Evolutionary conservation across 2,113 vertebrate genomes (phyloP), one percentile per base, ranked within the genome.

Genomic region (Sander vitreus): DNA sequence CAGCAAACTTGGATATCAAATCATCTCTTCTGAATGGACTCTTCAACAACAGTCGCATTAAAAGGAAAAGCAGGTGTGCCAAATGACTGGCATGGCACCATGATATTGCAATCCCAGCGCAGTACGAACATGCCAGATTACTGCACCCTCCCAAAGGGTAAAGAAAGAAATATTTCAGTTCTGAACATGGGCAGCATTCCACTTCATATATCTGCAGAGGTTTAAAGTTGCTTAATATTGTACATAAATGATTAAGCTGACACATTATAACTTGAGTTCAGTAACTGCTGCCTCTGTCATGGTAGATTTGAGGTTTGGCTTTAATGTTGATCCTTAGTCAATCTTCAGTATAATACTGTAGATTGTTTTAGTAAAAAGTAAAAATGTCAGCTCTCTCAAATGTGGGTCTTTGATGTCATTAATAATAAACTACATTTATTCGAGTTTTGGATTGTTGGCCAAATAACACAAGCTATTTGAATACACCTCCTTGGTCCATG

Each of bases 121-220:
- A 39, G 21, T 19, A 11, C 25, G 25, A 33, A 55, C 1, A 33
- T 48, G 63, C 19, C 64, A 54, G 71, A 19, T 68, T 25, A 54
- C 48, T 54, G 63, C 55, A 43, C 21, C n/a, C 33, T 21, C 27
- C 43, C 73, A 43, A 53, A 45, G 50, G 50, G 47, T 18, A 25
- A 15, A 54, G n/a, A 6, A 18, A 25, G 5, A 18, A 25, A 33
- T 72, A 19, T 19, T 45, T 59, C 10, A 30, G 18, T 39, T 57
- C 51, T 58, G 51, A 80, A 60, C 12, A 30, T n/a, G 16, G 45
- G 30, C 69, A n/a, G 65, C 25, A 30, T 53, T n/a, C 50, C 50
- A 78, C 18, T 54, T 60, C 7, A 30, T 30, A 18, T n/a, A 19
- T 51, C 47, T 27, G 23, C 30, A 53, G 47, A 23, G 30, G 27